Evolutionary conservation across 1,140 invertebrate genomes (phyloP), one percentile per base, ranked within the genome.

Genomic region (Diorhabda elongata): DNA sequence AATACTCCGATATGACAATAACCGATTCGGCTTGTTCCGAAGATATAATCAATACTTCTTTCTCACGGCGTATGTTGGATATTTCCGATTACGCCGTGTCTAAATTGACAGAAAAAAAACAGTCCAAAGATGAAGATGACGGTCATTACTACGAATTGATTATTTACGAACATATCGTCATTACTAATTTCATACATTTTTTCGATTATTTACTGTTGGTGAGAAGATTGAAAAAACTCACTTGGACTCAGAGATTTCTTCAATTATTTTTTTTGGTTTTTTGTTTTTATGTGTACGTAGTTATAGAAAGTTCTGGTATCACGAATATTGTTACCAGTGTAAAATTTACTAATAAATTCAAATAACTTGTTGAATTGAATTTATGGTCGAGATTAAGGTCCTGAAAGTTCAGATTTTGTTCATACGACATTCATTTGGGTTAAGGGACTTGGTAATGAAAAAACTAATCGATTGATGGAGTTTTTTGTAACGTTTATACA

Each of bases 251-350:
- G 26, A 59, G 65, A 59, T 58, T 67, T 7, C 4, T 44, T 43
- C 65, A 67, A 47, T 44, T 67, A 44, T 4, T 67, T n/a, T 67
- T 67, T 42, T 60, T 67, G 3, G 26, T 67, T 7, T 44, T 67
- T 8, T 67, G 58, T 59, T 67, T 58, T 59, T 67, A 59, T 47
- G 65, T 67, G 7, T 8, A 60, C 2, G 57, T 60, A 7, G n/a
- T 59, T 44, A 41, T 67, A 41, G 43, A 60, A 41, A n/a, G 26
- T 9, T 52, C 44, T 7, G 63, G 63, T 43, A 42, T 64, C 8
- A 26, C 5, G 9, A 42, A 64, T 56, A 56, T 56, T 9, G 47
- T 26, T 5, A 11, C 26, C 4, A 52, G 8, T 56, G 6, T 64
- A 5, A 64, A 52, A 45, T 64, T 45, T 42, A 56, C 4, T 7